Evolutionary conservation across 2,888 invertebrate genomes (phyloP), one percentile per base, ranked within the genome.

Genomic region (Cryptocephalus moraei): DNA sequence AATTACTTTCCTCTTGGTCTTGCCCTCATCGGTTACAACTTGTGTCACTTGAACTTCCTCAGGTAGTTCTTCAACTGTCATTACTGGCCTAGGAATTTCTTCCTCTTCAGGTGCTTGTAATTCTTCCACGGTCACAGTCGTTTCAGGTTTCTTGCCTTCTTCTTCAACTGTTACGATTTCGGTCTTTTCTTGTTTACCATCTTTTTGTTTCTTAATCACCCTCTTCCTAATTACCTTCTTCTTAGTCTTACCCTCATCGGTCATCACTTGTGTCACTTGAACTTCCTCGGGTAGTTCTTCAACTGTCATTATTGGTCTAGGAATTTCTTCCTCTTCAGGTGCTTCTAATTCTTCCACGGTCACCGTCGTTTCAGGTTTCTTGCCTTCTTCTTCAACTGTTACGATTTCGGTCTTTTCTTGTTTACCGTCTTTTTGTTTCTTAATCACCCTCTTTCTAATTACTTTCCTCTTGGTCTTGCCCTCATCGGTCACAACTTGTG

Each of bases 131-230:
- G 72, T 68, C 8, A 68, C 61, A 45, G 65, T 68, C 12, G 46
- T 62, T 56, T 31, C 58, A 9, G 47, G 43, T 41, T 40, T 11
- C 33, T 31, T 32, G n/a, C 44, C 33, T 39, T 46, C 33, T 39
- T 45, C 45, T 55, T 61, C 32, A 45, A 53, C 34, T 45, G 46
- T 46, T n/a, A 48, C 49, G 46, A 56, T 57, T 32, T 55, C 56
- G 9, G 50, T 47, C 9, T 54, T 41, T 49, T 62, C 62, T 52
- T 69, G 64, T 54, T 62, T 67, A 40, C 62, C 57, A 43, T 64
- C 71, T 49, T 53, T 68, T 2, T 65, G 66, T 51, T 70, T 72
- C 45, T 63, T 71, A 41, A 71, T 66, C 0, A 65, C 56, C 33
- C 71, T 62, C 39, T 65, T 71, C 41, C 67, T 71, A 11, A 66